phyloP scores from a whole-genome alignment of 2,888 invertebrate species.

The Galeopsomyia nigrocyanea region DNA sequence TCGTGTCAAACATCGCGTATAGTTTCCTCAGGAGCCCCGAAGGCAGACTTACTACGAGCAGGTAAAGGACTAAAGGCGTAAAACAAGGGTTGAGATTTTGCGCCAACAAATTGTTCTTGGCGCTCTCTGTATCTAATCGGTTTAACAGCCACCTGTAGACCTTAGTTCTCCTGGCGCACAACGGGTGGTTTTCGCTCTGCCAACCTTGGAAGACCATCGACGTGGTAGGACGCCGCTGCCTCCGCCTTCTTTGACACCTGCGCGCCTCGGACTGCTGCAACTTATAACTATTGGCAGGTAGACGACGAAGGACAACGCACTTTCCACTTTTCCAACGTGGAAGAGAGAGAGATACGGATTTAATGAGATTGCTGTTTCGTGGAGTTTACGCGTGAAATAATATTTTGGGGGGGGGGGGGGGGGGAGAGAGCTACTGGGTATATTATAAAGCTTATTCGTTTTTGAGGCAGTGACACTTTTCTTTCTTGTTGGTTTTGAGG shows the following conservation, averaged over 20 bases:
- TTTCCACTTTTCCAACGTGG: slow-evolving; percentile 11
- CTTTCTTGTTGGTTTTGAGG: too few species aligned
- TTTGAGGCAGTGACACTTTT: too few species aligned
- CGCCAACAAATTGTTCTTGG: slow-evolving; percentile 58
- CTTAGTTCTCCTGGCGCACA: slow-evolving; percentile 8
- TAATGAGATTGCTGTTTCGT: slow-evolving; percentile 39
- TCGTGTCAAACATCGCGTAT: background rate
- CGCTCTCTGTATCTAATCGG: slow-evolving; percentile 59
- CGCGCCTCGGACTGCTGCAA: too few species aligned
- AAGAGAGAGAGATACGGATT: background rate
- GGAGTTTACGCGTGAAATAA: background rate
- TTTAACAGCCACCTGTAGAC: slow-evolving; percentile 60
- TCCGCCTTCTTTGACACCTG: slow-evolving; percentile 43
- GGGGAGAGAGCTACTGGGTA: too few species aligned
- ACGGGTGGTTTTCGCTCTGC: slow-evolving; percentile 4
- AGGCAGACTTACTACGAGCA: background rate
- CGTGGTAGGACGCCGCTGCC: slow-evolving; percentile 16
- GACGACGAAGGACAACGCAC: background rate
- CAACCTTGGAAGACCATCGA: slow-evolving; percentile 4
- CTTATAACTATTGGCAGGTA: slow-evolving; percentile 16
- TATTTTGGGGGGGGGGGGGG: too few species aligned
- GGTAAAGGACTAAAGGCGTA: slow-evolving; percentile 26
- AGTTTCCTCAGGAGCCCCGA: background rate
- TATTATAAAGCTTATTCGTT: too few species aligned
- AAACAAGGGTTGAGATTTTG: slow-evolving; percentile 58